Percentiles rank a stretch among this genome's conserved stretches.
Evolutionary conservation across 2,797 vertebrate genomes (phyloP).

Genomic region (Periophthalmus magnuspinnatus): DNA sequence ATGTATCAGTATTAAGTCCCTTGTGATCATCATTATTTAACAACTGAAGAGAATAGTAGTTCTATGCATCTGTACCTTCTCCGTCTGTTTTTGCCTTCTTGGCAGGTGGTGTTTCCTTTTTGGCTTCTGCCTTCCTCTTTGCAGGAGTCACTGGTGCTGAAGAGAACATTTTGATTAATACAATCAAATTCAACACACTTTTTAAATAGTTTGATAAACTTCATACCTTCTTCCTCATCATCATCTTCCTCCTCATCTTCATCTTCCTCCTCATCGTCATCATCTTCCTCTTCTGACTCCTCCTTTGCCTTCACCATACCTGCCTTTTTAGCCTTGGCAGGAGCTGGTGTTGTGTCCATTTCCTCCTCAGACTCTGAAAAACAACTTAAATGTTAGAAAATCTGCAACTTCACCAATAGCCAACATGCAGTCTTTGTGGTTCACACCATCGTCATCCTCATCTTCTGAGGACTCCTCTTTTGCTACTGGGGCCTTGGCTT

Average conservation of each 20-base stretch:
- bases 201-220: background rate
- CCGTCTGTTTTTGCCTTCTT: slow-evolving; percentile 88
- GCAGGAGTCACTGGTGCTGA: slow-evolving; percentile 78
- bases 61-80: slow-evolving; percentile 70
- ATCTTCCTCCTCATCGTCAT: slow-evolving; percentile 85
- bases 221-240: slow-evolving; percentile 74
- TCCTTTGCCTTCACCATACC: slow-evolving; percentile 84
- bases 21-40: slow-evolving; percentile 72
- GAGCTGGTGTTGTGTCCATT: slow-evolving; percentile 86
- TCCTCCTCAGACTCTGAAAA: slow-evolving; percentile 86
- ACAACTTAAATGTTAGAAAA: background rate
- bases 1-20: slow-evolving; percentile 87
- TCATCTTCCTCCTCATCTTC: slow-evolving; percentile 88
- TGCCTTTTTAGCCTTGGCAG: slow-evolving; percentile 84
- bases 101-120: slow-evolving; percentile 84
- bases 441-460: slow-evolving; percentile 54
- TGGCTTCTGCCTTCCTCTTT: slow-evolving; percentile 89
- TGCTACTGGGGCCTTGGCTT: slow-evolving; percentile 54
- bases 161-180: background rate
- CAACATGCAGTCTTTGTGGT: too few species aligned
- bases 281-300: slow-evolving; percentile 89
- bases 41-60: accelerated
- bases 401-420: slow-evolving; percentile 12
- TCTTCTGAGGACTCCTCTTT: slow-evolving; percentile 59
- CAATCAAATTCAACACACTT: too few species aligned